Evolutionary conservation across 1,140 invertebrate genomes (phyloP).

Genomic region (Drosophila ohnishii): DNA sequence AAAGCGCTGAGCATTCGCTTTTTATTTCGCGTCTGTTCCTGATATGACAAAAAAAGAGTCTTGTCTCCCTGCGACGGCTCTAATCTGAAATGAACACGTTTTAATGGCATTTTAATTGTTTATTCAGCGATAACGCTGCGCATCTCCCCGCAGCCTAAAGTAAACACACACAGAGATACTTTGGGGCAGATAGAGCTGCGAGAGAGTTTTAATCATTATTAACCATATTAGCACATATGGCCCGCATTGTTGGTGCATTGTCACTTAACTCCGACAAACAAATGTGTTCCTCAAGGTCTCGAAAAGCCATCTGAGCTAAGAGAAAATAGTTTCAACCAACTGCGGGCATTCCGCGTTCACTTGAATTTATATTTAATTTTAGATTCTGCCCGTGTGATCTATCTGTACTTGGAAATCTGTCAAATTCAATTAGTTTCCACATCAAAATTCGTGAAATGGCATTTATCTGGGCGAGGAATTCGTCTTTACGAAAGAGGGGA

Average conservation of each 20-base stretch:
- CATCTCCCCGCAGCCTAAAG: conserved; percentile 48
- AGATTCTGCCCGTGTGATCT: conserved; percentile 44
- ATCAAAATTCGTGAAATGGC: conserved; percentile 34
- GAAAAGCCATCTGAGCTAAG: conserved; percentile 8
- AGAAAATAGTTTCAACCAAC: conserved; percentile 18
- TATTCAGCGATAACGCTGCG: conserved; percentile 68
- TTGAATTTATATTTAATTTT: conserved; percentile 32
- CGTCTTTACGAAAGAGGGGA: not conserved
- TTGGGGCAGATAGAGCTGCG: conserved; percentile 1
- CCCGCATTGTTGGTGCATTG: conserved; percentile 48
- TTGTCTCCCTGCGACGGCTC: conserved; percentile 11
- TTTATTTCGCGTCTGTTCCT: conserved; percentile 28
- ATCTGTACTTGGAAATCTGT: conserved; percentile 46
- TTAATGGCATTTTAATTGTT: conserved; percentile 76
- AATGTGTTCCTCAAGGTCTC: conserved; percentile 46
- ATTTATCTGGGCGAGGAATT: conserved; percentile 22
- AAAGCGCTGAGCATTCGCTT: conserved; percentile 23
- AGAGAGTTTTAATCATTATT: conserved; percentile 20
- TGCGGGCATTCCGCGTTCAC: conserved; percentile 31
- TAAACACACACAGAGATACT: conserved; percentile 16
- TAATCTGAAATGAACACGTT: conserved; percentile 73
- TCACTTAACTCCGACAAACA: conserved; percentile 30
- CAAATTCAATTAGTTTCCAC: conserved; percentile 41
- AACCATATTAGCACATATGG: conserved; percentile 41
- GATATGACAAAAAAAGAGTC: conserved; percentile 32